A percentile compares a stretch with the other conserved stretches of the same genome.
Evolutionary conservation across 2,113 vertebrate species (phyloP).

Genomic region (western clawed frog (Xenopus tropicalis)): UCB_Xtro_10.0 CM004450.2:79169001-79169500

Average conservation of each 20-base stretch:
- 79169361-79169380: too few species aligned
- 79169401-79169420: too few species aligned
- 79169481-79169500: too few species aligned
- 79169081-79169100: slow-evolving; percentile 80
- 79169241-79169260: slow-evolving; percentile 79
- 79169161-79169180: not conserved
- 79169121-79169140: not conserved
- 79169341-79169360: too few species aligned
- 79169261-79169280: slow-evolving; percentile 86
- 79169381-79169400: too few species aligned
- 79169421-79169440: too few species aligned
- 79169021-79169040: slow-evolving; percentile 71
- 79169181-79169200: slow-evolving; percentile 61
- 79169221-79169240: slow-evolving; percentile 84
- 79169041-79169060: slow-evolving; percentile 68
- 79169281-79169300: slow-evolving; percentile 76
- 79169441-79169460: too few species aligned
- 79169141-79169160: not conserved
- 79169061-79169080: slow-evolving; percentile 73
- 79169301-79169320: not conserved
- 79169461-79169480: too few species aligned
- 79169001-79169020: slow-evolving; percentile 90
- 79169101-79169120: slow-evolving; percentile 70
- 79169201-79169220: slow-evolving; percentile 85
- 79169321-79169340: not conserved